Evolutionary conservation across 2,797 vertebrate species (phyloP).

Genomic region (Tinamus major): DNA sequence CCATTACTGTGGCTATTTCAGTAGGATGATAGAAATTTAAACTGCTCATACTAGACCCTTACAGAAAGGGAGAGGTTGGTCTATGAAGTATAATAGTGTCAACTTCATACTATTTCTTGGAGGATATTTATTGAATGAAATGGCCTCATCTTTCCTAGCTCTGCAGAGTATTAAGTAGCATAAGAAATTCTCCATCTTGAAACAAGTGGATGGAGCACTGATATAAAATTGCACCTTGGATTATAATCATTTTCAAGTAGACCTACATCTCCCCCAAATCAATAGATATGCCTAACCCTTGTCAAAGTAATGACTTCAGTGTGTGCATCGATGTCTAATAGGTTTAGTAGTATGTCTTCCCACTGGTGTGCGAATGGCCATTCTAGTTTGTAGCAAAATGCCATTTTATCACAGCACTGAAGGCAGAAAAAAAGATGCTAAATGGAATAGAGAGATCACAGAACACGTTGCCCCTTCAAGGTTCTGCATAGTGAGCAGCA

Average conservation of each 20-base stretch:
- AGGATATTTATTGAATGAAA: background rate
- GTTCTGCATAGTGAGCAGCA: background rate
- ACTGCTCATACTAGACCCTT: background rate
- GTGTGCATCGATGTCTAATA: background rate
- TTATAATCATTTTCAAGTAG: background rate
- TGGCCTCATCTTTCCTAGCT: background rate
- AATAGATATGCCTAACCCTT: background rate
- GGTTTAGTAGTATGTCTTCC: background rate
- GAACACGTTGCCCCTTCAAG: background rate
- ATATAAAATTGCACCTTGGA: background rate
- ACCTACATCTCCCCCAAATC: background rate
- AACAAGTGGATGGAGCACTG: background rate
- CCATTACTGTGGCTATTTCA: background rate
- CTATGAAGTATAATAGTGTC: background rate
- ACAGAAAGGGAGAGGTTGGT: background rate
- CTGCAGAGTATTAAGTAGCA: background rate
- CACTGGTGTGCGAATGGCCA: background rate
- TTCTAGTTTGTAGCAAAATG: background rate
- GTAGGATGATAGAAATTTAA: background rate
- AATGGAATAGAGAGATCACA: background rate
- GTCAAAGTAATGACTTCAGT: background rate
- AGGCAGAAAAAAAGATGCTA: background rate
- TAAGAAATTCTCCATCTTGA: background rate
- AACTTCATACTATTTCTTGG: background rate
- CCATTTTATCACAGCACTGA: background rate